Evolutionary conservation across 2,888 invertebrate genomes (phyloP), one percentile per base, ranked within the genome.

Genomic region (Epistrophe grossulariae): DNA sequence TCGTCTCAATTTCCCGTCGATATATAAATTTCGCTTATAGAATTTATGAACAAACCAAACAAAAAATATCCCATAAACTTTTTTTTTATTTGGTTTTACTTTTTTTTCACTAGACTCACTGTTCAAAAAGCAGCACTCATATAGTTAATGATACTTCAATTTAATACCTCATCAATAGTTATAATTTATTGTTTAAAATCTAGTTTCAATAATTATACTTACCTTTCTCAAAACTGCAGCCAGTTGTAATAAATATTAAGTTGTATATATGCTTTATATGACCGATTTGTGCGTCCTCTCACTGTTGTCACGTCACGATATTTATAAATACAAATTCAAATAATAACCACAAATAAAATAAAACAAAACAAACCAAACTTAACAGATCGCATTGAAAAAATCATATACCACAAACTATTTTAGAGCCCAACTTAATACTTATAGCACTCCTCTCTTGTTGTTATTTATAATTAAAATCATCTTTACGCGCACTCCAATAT

Each of bases 291-390:
- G 74, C 82, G 76, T 82, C 52, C 82, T 71, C 74, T 57, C 59
- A 79, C 70, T 82, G n/a, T n/a, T 79, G 71, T 87, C 79, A 87
- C 87, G 71, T 87, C 79, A 87, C 87, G 87, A 82, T 31, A 60
- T 19, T 40, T 31, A n/a, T 31, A 31, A 4, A 31, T 19, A n/a
- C 9, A 87, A 59, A 70, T 83, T 72, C 83, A 55, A 74, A 87
- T 79, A 72, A 87, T 79, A 66, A 60, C 55, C 83, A 79, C 71
- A 73, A 15, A 24, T 24, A 24, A 45, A 35, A 74, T 38, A 55
- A 48, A 55, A 55, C 45, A 55, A 48, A 55, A 28, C 15, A 55
- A 13, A 15, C 13, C 3, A 28, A 55, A 24, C 19, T 64, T 48
- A 78, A 71, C 55, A 83, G 55, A 59, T 48, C 66, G 66, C 52